Percentiles rank a stretch among this genome's conserved stretches.
These are phyloP conservation scores for Folsomia manolachei DNA, from an alignment of 2,888 invertebrate genomes.

Conservation along the genomic window DNA sequence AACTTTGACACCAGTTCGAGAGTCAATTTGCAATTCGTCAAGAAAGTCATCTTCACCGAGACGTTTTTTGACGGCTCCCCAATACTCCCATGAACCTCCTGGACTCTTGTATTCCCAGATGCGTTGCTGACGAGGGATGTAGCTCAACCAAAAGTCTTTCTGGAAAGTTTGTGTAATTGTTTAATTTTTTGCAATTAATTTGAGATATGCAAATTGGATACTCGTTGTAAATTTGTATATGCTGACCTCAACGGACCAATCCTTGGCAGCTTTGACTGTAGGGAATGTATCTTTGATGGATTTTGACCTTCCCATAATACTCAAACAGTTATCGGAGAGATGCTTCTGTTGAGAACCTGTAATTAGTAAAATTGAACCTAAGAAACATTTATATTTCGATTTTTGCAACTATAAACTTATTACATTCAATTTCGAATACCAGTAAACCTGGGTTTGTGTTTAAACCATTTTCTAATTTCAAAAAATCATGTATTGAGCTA, in stretches of 20 bases:
- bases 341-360: not conserved
- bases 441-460: no score
- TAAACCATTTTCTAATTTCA: no score
- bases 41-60: not conserved
- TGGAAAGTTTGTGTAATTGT: not conserved
- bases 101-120: not conserved
- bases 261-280: not conserved
- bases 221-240: no score
- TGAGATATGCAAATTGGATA: no score
- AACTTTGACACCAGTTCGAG: not conserved
- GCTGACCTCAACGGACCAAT: constrained; percentile 4
- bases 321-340: not conserved
- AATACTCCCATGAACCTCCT: not conserved
- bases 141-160: constrained; percentile 16
- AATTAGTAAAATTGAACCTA: no score
- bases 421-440: no score
- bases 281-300: not conserved
- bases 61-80: not conserved
- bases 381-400: no score
- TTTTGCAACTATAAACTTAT: no score
- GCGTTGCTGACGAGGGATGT: constrained; percentile 1
- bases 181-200: no score
- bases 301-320: not conserved
- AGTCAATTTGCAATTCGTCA: not conserved
- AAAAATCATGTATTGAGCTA: no score